phyloP scores from a whole-genome alignment of 2,797 vertebrate genomes.

The Danio aesculapii region DNA sequence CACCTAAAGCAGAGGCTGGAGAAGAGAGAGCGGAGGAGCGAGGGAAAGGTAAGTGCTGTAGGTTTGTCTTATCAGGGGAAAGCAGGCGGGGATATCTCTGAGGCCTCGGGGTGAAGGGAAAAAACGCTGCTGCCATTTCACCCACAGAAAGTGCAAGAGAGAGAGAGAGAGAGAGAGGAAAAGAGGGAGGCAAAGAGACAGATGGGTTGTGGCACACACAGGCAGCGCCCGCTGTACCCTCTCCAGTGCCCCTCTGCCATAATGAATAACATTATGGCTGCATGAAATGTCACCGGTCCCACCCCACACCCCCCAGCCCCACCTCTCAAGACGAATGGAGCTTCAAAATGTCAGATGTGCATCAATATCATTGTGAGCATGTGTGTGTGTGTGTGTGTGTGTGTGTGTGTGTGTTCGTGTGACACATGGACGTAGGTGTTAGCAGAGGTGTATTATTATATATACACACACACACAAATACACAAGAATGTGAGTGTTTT shows the following conservation, averaged over 20 bases:
- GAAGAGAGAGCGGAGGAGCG: constrained; percentile 25
- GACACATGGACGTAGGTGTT: constrained; percentile 4
- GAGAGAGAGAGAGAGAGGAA: neutral
- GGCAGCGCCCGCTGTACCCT: constrained; percentile 47
- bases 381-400: constrained; percentile 3
- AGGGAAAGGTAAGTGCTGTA: constrained; percentile 38
- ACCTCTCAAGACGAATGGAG: constrained; percentile 27
- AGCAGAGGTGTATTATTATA: constrained; percentile 5
- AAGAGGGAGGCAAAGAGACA: constrained; percentile 33
- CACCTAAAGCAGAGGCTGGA: constrained; percentile 22
- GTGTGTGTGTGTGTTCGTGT: constrained; percentile 13
- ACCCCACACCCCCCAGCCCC: neutral
- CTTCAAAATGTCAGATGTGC: constrained; percentile 47
- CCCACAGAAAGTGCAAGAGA: constrained; percentile 37
- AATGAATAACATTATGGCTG: constrained; percentile 57
- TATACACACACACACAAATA: neutral
- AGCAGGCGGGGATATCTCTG: constrained; percentile 76
- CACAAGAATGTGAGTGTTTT: neutral
- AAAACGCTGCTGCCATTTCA: constrained; percentile 55
- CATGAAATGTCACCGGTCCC: constrained; percentile 51
- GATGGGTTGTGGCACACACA: constrained; percentile 49
- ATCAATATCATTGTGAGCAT: constrained; percentile 39
- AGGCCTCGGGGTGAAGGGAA: constrained; percentile 66
- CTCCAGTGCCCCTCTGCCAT: constrained; percentile 47
- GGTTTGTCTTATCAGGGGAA: constrained; percentile 69